Base-by-base conservation (phyloP, 2,113 vertebrate species). In the Aegypius monachus region DNA sequence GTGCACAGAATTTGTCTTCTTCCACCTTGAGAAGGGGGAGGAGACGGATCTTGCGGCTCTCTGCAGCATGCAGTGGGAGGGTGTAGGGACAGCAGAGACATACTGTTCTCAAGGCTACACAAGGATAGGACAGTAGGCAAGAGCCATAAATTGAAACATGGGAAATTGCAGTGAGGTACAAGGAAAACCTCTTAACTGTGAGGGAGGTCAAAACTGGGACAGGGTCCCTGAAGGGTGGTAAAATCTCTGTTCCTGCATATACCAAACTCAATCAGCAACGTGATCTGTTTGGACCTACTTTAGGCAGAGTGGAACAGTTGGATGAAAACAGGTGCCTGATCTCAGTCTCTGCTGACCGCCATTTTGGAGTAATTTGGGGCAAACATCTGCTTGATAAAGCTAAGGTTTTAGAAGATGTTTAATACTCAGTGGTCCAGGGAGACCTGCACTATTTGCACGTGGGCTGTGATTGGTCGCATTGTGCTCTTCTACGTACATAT, bases 361-460 rank as follows among this genome's bases (percentile, higher is more conserved):
- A 0, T 5, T 79, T 82, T 31, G 4, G 34, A 63, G 23, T 86
- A 47, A 27, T 81, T 56, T 48, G 23, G 7, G 58, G 21, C 20
- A 72, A 40, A 43, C 13, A 18, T 23, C 4, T 29, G 26, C 31
- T 52, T 71, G n/a, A 26, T 66, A 73, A 82, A 77, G 25, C 36
- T 52, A 25, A 40, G 40, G 32, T 68, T 56, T 61, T 65, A 22
- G 21, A 45, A 32, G 3, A 3, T 27, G 10, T 6, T 70, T 45
- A 23, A 11, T 85, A 21, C 1, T 72, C 7, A 7, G 23, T 21
- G 42, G 18, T 14, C 5, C 5, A 7, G 48, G 47, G 53, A 71
- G 71, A 21, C 0, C 0, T 1, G 1, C 2, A 0, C 7, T 47
- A 3, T 42, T 71, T 42, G 48, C 27, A n/a, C 3, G 0, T 47